Evolutionary conservation across 1,140 invertebrate genomes (phyloP).

Genomic region (Micrasema longulum): DNA sequence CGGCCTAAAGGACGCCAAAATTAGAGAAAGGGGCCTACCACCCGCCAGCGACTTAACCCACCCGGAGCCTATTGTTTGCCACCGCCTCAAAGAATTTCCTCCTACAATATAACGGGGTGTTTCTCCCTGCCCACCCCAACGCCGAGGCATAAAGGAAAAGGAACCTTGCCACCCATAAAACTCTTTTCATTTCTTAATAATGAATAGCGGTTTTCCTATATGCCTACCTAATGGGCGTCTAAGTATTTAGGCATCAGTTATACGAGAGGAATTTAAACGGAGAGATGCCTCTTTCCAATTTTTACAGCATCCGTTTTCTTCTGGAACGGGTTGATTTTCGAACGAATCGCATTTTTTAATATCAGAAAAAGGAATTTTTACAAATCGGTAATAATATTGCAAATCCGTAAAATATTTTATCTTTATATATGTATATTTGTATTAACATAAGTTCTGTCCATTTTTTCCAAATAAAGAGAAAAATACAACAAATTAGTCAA

Average conservation of each 20-base stretch:
- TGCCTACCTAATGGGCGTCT: slow-evolving; percentile 49
- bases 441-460: no score
- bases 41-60: slow-evolving; percentile 18
- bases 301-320: no score
- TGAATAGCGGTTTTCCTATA: slow-evolving; percentile 55
- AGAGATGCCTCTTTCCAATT: slow-evolving; percentile 15
- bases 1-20: slow-evolving; percentile 47
- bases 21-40: slow-evolving; percentile 30
- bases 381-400: no score
- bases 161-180: slow-evolving; percentile 52
- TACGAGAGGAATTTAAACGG: slow-evolving; percentile 27
- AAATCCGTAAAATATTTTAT: no score
- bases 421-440: no score
- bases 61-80: slow-evolving; percentile 48
- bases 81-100: slow-evolving; percentile 51
- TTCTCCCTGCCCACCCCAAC: slow-evolving; percentile 19
- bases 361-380: no score
- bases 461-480: no score
- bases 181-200: slow-evolving; percentile 56
- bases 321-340: no score
- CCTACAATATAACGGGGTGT: slow-evolving; percentile 48
- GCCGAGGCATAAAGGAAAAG: slow-evolving; percentile 44
- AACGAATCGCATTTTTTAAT: no score
- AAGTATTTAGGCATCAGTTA: slow-evolving; percentile 39
- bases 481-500: no score